These are phyloP conservation scores for Setipinna tenuifilis DNA, from an alignment of 2,797 vertebrate species.

Conservation along the genomic window DNA sequence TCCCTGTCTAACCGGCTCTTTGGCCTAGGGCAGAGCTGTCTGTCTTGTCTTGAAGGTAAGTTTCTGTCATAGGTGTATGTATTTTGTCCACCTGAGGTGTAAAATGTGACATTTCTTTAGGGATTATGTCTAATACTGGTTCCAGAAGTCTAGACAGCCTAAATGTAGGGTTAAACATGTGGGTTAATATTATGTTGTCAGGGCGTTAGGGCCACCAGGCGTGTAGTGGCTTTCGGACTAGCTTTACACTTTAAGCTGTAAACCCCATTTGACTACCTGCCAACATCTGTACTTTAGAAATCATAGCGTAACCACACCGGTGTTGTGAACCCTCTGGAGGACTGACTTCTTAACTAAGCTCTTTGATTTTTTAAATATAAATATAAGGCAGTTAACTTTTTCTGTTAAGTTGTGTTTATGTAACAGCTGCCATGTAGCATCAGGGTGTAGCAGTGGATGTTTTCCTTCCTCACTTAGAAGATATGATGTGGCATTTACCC, in stretches of 20 bases:
- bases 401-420: neutral
- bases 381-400: neutral
- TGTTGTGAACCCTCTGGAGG: neutral
- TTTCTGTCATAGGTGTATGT: neutral
- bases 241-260: neutral
- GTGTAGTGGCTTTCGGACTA: neutral
- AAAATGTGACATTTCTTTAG: neutral
- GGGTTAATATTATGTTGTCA: neutral
- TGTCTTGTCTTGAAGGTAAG: neutral
- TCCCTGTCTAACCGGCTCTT: neutral
- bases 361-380: neutral
- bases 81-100: neutral
- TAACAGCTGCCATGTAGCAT: neutral
- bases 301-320: neutral
- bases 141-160: too few species aligned
- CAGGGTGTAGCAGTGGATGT: neutral
- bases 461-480: neutral
- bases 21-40: neutral
- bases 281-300: neutral
- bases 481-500: neutral
- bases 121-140: neutral
- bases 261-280: neutral
- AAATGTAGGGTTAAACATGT: neutral
- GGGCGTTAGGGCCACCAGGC: neutral
- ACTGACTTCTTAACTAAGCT: neutral